Percentiles rank a stretch among this genome's conserved stretches.
phyloP scores from a whole-genome alignment of 2,888 invertebrate genomes.

The Cerastoderma edule region DNA sequence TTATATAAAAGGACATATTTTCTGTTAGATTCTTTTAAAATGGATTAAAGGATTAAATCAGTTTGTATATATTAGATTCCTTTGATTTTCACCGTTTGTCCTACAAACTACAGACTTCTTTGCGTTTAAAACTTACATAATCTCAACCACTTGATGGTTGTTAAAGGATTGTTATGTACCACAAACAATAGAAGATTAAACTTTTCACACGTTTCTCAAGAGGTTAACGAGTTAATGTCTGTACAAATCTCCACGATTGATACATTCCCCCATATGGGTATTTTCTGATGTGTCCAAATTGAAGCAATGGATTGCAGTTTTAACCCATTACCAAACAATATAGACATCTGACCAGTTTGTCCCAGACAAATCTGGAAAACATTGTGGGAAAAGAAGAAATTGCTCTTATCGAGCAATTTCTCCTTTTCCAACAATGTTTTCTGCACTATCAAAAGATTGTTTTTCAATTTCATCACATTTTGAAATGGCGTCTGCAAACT shows the following conservation, averaged over 20 bases:
- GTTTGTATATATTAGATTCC: not conserved
- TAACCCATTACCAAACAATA: too few relatives aligned
- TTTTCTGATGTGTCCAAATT: too few relatives aligned
- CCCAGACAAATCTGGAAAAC: too few relatives aligned
- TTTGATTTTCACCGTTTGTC: constrained; percentile 11
- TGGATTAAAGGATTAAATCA: constrained; percentile 7
- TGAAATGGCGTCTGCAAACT: too few relatives aligned
- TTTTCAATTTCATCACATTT: too few relatives aligned
- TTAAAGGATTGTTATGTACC: constrained; percentile 4
- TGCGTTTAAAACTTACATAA: constrained; percentile 11
- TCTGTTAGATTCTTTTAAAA: too few relatives aligned
- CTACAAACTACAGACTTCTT: too few relatives aligned
- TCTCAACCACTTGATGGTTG: not conserved
- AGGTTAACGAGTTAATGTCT: constrained; percentile 35
- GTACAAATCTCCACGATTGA: not conserved
- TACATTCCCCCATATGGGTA: too few relatives aligned
- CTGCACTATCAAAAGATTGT: too few relatives aligned
- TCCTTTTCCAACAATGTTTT: constrained; percentile 12
- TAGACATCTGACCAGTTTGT: too few relatives aligned
- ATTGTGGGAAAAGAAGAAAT: constrained; percentile 8
- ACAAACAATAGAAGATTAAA: constrained; percentile 40
- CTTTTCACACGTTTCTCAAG: constrained; percentile 47
- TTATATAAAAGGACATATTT: not conserved
- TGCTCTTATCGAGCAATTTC: not conserved
- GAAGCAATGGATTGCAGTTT: too few relatives aligned